A percentile compares a stretch with the other conserved stretches of the same genome.
Conservation (phyloP, 2,888 invertebrate species). For the Marasmarcha lunaedactyla region DNA sequence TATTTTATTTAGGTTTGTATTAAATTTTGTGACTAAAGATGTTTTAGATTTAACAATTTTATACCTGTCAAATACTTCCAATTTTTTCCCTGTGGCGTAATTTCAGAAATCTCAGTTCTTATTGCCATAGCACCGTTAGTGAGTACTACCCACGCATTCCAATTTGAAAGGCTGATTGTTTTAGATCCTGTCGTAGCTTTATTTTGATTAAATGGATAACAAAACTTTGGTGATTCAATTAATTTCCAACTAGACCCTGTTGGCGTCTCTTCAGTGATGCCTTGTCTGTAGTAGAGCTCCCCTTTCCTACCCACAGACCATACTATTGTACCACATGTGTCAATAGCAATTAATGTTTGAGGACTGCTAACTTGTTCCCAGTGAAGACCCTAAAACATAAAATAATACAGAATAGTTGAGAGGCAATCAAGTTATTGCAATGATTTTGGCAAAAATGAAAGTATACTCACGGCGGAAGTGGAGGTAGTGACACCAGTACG, state of each 20-base stretch:
- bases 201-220: conserved; percentile 29
- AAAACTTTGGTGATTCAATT: conserved; percentile 74
- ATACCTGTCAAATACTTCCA: conserved; percentile 77
- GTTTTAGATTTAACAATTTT: too few species aligned
- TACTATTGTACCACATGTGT: conserved; percentile 76
- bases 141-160: conserved; percentile 86
- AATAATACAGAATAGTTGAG: too few species aligned
- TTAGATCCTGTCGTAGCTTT: conserved; percentile 68
- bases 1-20: too few species aligned
- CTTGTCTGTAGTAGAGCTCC: conserved; percentile 83
- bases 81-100: conserved; percentile 85
- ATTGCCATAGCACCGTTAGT: conserved; percentile 79
- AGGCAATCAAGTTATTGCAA: too few species aligned
- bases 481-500: conserved; percentile 80
- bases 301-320: conserved; percentile 93
- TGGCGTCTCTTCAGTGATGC: conserved; percentile 76
- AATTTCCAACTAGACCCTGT: conserved; percentile 80
- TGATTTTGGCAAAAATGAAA: too few species aligned
- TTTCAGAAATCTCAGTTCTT: conserved; percentile 79
- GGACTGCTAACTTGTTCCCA: conserved; percentile 89
- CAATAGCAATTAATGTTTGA: conserved; percentile 81
- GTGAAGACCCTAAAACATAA: conserved; percentile 76
- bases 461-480: too few species aligned
- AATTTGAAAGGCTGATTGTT: conserved; percentile 78
- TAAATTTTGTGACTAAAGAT: too few species aligned